These are phyloP conservation scores for Calliopsis andreniformis DNA, from an alignment of 1,140 invertebrate species.

Conservation along the genomic window DNA sequence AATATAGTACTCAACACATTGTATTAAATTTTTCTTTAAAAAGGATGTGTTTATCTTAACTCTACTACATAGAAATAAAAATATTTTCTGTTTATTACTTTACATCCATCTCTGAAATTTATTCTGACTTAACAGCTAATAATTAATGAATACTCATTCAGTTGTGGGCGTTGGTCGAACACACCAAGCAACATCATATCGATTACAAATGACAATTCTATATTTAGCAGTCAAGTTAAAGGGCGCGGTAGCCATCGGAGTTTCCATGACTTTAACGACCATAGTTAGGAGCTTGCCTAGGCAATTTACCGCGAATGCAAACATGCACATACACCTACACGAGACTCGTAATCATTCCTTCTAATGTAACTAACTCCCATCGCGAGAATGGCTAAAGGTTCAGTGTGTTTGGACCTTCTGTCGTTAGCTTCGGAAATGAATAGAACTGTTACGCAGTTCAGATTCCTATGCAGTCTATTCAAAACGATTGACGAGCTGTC, in stretches of 20 bases:
- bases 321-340: slow-evolving; percentile 33
- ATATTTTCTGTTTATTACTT: too few species aligned
- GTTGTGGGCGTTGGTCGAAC: not conserved
- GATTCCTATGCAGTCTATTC: too few species aligned
- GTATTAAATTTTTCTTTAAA: too few species aligned
- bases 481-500: too few species aligned
- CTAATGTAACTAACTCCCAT: slow-evolving; percentile 46
- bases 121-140: too few species aligned
- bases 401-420: slow-evolving; percentile 21
- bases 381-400: slow-evolving; percentile 30
- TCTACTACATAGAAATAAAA: too few species aligned
- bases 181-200: not conserved
- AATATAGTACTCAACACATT: not conserved
- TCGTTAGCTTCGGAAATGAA: slow-evolving; percentile 37
- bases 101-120: too few species aligned
- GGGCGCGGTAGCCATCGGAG: slow-evolving; percentile 34
- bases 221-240: slow-evolving; percentile 1
- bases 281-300: slow-evolving; percentile 20
- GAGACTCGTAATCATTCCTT: slow-evolving; percentile 42
- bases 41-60: too few species aligned
- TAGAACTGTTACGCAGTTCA: slow-evolving; percentile 36
- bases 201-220: not conserved
- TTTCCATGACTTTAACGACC: slow-evolving; percentile 36
- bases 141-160: too few species aligned
- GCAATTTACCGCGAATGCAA: slow-evolving; percentile 31